These are phyloP conservation scores for Schizothorax lantsangensis DNA, from an alignment of 2,797 vertebrate genomes.

Conservation along the genomic window DNA sequence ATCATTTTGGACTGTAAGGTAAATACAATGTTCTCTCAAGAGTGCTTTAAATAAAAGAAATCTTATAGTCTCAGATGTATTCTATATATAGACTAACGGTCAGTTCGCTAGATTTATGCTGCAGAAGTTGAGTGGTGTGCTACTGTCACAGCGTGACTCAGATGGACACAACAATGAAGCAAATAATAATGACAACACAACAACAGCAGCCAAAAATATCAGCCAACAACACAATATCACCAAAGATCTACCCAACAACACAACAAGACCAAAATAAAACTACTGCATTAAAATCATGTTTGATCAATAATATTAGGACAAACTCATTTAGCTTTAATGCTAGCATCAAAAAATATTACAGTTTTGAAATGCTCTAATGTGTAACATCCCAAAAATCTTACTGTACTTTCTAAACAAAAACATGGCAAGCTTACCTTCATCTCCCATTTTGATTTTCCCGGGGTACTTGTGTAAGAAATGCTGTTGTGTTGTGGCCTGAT, in stretches of 20 bases:
- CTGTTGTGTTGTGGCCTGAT: background rate
- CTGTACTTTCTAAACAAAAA: background rate
- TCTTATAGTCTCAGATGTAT: slow-evolving; percentile 7
- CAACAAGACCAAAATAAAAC: background rate
- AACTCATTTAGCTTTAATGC: background rate
- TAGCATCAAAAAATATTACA: background rate
- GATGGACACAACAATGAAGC: background rate
- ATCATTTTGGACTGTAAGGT: slow-evolving; percentile 43
- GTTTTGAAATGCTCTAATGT: background rate
- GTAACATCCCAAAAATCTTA: background rate
- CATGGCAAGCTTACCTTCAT: background rate
- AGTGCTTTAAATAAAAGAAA: slow-evolving; percentile 36
- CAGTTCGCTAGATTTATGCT: background rate
- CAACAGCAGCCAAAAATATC: background rate
- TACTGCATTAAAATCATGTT: background rate
- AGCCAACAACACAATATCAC: background rate
- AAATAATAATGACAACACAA: background rate
- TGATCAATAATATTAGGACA: background rate
- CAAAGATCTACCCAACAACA: background rate
- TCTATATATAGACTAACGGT: slow-evolving; percentile 16
- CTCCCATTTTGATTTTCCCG: background rate
- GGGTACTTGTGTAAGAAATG: background rate
- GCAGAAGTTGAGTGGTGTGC: background rate
- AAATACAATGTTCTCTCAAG: slow-evolving; percentile 46
- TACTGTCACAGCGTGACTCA: background rate